Percentiles rank a stretch among this genome's conserved stretches.
Conservation (phyloP, 2,113 vertebrate species). For the Mastomys natalensis region DNA sequence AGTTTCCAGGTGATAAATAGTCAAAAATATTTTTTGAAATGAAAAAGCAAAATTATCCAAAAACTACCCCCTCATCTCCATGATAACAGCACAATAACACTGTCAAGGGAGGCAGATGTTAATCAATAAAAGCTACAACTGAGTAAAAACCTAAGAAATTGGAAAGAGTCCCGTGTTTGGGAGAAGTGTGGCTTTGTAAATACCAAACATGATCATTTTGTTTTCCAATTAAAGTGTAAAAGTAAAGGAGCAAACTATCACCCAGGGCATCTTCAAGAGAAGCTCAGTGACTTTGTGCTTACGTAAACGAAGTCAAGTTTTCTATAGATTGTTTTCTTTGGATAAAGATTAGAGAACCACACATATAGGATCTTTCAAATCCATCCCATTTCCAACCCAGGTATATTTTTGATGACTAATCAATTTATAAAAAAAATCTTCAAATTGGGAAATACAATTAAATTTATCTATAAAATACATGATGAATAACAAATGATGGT, state of each 20-base stretch:
- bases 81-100: constrained; percentile 27
- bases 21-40: constrained; percentile 75
- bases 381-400: background rate
- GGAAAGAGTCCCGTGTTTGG: constrained; percentile 16
- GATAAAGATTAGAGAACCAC: constrained; percentile 47
- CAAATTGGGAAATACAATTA: background rate
- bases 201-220: constrained; percentile 53
- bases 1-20: constrained; percentile 57
- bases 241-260: constrained; percentile 25
- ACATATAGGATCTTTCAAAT: background rate
- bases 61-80: constrained; percentile 62
- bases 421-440: background rate
- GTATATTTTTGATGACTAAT: background rate
- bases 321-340: background rate
- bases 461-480: background rate
- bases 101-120: constrained; percentile 55
- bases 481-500: background rate
- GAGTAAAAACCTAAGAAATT: constrained; percentile 58
- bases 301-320: constrained; percentile 17
- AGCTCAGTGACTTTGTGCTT: constrained; percentile 40
- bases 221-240: constrained; percentile 63
- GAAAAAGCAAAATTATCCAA: constrained; percentile 73
- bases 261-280: background rate
- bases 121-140: constrained; percentile 66
- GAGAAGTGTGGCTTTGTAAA: constrained; percentile 34